A percentile compares a stretch with the other conserved stretches of the same genome.
phyloP scores from a whole-genome alignment of 1,140 invertebrate species.

The Micrasema longulum region DNA sequence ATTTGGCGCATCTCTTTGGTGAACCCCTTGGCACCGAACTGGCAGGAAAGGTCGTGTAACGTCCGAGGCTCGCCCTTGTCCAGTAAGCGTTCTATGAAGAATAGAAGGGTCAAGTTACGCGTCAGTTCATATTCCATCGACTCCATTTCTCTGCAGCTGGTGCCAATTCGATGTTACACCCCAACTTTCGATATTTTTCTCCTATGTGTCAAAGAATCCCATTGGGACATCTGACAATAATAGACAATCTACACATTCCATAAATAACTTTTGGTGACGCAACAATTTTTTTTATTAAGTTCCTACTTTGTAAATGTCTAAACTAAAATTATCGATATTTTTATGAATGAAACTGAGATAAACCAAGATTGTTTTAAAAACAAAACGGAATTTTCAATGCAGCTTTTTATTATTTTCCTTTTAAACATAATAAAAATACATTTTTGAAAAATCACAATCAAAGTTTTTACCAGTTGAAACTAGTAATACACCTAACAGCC shows the following conservation, averaged over 20 bases:
- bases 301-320: background rate
- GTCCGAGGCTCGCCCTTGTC: conserved; percentile 94
- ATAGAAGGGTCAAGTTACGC: conserved; percentile 93
- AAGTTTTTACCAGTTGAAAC: background rate
- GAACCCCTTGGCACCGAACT: conserved; percentile 95
- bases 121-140: conserved; percentile 93
- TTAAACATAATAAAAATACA: too few species aligned
- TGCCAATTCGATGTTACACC: conserved; percentile 55
- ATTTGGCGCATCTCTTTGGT: conserved; percentile 96
- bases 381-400: background rate
- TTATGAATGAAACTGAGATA: too few species aligned
- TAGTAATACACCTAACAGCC: conserved; percentile 1
- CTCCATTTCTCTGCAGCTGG: conserved; percentile 79
- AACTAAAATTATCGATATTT: background rate
- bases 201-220: conserved; percentile 49
- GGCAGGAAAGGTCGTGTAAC: conserved; percentile 95
- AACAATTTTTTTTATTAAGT: conserved; percentile 20
- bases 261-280: conserved; percentile 44
- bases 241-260: conserved; percentile 46
- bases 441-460: background rate
- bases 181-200: conserved; percentile 46
- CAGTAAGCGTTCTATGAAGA: conserved; percentile 94
- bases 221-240: conserved; percentile 47
- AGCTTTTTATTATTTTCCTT: background rate
- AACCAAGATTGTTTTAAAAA: too few species aligned